Percentiles rank a stretch among this genome's conserved stretches.
phyloP scores from a whole-genome alignment of 2,797 vertebrate genomes.

The Garrulus glandarius region DNA sequence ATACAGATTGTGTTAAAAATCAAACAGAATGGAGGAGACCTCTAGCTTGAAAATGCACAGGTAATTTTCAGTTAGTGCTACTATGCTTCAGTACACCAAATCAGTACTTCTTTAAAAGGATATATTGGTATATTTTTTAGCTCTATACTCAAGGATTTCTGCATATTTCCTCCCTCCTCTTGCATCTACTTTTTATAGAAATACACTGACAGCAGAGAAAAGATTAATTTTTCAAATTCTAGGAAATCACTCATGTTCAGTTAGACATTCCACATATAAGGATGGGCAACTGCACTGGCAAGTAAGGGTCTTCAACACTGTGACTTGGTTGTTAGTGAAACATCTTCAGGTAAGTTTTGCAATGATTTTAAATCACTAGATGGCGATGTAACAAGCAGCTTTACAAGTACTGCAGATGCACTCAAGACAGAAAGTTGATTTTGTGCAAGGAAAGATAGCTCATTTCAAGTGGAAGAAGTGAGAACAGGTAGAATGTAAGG shows the following conservation, averaged over 20 bases:
- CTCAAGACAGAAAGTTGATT: background rate
- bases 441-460: background rate
- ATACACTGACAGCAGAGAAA: background rate
- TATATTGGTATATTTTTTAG: background rate
- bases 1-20: background rate
- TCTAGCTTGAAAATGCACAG: background rate
- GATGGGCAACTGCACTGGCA: accelerated
- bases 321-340: background rate
- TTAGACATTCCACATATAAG: background rate
- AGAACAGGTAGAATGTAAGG: background rate
- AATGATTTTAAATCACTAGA: background rate
- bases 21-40: background rate
- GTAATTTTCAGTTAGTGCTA: background rate
- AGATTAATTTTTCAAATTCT: background rate
- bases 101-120: background rate
- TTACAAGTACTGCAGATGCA: background rate
- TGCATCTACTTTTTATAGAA: background rate
- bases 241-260: background rate
- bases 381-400: background rate
- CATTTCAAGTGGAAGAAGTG: background rate
- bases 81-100: background rate
- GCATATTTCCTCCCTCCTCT: background rate
- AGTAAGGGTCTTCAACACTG: background rate
- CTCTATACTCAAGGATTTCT: background rate
- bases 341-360: background rate